phyloP scores from a whole-genome alignment of 1,140 invertebrate genomes.

The Oscheius sp. region DNA sequence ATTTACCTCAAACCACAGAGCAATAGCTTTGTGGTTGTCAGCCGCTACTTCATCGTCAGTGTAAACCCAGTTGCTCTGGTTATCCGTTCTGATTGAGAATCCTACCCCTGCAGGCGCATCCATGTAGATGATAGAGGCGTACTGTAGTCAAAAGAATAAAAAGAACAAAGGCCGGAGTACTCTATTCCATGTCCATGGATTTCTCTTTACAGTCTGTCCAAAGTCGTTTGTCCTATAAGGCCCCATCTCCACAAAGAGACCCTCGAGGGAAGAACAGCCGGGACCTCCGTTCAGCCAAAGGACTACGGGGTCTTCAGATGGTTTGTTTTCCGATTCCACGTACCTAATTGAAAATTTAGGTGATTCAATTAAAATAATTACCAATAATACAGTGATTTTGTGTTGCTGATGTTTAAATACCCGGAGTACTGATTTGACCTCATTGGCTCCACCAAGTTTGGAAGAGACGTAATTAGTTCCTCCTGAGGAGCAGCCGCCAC shows the following conservation, averaged over 20 bases:
- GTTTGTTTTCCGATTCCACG: slow-evolving; percentile 63
- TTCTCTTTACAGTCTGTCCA: slow-evolving; percentile 60
- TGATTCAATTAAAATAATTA: neutral
- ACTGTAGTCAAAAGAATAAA: slow-evolving; percentile 63
- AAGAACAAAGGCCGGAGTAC: too few relatives aligned
- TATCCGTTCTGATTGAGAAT: slow-evolving; percentile 63
- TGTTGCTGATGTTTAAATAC: slow-evolving; percentile 23
- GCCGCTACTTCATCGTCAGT: slow-evolving; percentile 62
- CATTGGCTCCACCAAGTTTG: slow-evolving; percentile 8
- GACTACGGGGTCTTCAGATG: slow-evolving; percentile 64
- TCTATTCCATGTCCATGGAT: slow-evolving; percentile 65
- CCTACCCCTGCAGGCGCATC: slow-evolving; percentile 67
- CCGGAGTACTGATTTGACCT: slow-evolving; percentile 41
- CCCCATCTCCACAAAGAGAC: slow-evolving; percentile 65
- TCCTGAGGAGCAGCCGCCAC: neutral
- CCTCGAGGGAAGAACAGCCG: slow-evolving; percentile 65
- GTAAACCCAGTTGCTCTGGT: slow-evolving; percentile 59
- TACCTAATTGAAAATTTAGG: slow-evolving; percentile 62
- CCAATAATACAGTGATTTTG: slow-evolving; percentile 41
- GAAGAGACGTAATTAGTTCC: neutral
- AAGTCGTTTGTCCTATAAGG: slow-evolving; percentile 61
- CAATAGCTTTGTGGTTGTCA: slow-evolving; percentile 64
- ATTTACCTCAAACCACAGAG: slow-evolving; percentile 61
- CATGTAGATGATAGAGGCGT: slow-evolving; percentile 73
- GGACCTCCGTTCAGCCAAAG: slow-evolving; percentile 68